Evolutionary conservation across 30 jellyfish, hydroid and myxozoan species (phyloP).

Genomic region (Pseudorhiza aurosa): DNA sequence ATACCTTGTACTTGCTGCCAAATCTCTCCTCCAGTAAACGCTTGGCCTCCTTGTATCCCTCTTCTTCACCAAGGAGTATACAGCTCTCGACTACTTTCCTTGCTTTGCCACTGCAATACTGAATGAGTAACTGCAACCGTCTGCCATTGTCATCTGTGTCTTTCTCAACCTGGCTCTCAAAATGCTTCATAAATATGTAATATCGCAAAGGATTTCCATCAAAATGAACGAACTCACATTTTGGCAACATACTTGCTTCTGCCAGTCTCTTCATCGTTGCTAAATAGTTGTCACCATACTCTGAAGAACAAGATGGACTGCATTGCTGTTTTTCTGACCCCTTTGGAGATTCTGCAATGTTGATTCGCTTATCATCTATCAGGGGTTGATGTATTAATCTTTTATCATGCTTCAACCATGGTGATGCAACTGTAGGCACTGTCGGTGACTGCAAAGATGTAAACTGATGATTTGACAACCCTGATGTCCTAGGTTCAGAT

Average conservation of each 20-base stretch:
- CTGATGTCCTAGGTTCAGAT: slow-evolving; percentile 30
- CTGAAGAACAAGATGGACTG: slow-evolving; percentile 26
- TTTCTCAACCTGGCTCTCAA: slow-evolving; percentile 45
- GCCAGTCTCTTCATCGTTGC: slow-evolving; percentile 50
- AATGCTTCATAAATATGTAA: slow-evolving; percentile 18
- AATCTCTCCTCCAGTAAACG: slow-evolving; percentile 46
- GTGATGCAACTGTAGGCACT: slow-evolving; percentile 15
- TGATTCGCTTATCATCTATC: slow-evolving; percentile 24
- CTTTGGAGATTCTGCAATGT: neutral
- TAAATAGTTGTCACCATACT: slow-evolving; percentile 15
- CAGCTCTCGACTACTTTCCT: slow-evolving; percentile 34
- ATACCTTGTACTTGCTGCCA: slow-evolving; percentile 53
- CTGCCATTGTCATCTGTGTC: slow-evolving; percentile 57
- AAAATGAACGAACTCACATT: slow-evolving; percentile 29
- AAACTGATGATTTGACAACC: slow-evolving; percentile 43
- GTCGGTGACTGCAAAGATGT: slow-evolving; percentile 45
- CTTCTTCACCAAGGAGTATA: slow-evolving; percentile 14
- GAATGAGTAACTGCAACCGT: slow-evolving; percentile 30
- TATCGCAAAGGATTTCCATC: slow-evolving; percentile 52
- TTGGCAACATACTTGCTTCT: slow-evolving; percentile 40
- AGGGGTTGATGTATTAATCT: no score
- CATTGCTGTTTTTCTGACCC: neutral
- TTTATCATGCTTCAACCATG: slow-evolving; percentile 12
- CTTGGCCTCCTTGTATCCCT: slow-evolving; percentile 48
- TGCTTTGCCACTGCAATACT: slow-evolving; percentile 49